Base-by-base conservation (phyloP, 2,113 vertebrate genomes). In the Talpa occidentalis region DNA sequence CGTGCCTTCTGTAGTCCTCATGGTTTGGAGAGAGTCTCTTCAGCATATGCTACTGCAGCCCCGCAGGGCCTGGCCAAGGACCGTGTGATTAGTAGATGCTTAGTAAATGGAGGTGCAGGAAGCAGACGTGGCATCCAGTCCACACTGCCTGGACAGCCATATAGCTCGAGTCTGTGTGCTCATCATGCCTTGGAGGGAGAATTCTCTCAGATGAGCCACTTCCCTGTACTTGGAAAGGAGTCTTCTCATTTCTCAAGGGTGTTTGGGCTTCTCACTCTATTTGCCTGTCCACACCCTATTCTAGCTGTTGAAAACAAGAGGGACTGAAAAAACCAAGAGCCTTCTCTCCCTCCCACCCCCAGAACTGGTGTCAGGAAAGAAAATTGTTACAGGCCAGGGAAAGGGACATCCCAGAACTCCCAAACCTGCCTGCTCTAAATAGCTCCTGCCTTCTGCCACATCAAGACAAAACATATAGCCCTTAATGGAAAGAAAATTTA, bases 31-130 rank as follows among this genome's bases (percentile, higher is more conserved):
- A 84, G 0, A 7, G 6, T 40, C 37, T 70, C 54, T 52, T 56
- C 0, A 0, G 52, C 21, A 30, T 6, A 0, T 8, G 19, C 28
- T 40, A 2, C 22, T 26, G 16, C 1, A 64, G 17, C 10, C 37
- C 16, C n/a, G 11, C 2, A 24, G 32, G 17, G 52, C 24, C 32
- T 21, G 28, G 64, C 28, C 49, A 49, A 83, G 24, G 88, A 30
- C 44, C 19, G 2, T 60, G 30, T 6, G 26, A 17, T 6, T 30
- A n/a, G 19, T 40, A 62, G 42, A 40, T 2, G 14, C n/a, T 59
- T 16, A 35, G 28, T 28, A 59, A 56, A 19, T 5, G 35, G 74
- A 86, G 26, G 67, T n/a, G 22, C 16, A 35, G 49, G n/a, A 74
- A 40, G 21, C 56, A 74, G 28, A 52, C 14, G 42, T 11, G 12